Evolutionary conservation across 2,797 vertebrate genomes (phyloP).

Genomic region (Lateolabrax maculatus): DNA sequence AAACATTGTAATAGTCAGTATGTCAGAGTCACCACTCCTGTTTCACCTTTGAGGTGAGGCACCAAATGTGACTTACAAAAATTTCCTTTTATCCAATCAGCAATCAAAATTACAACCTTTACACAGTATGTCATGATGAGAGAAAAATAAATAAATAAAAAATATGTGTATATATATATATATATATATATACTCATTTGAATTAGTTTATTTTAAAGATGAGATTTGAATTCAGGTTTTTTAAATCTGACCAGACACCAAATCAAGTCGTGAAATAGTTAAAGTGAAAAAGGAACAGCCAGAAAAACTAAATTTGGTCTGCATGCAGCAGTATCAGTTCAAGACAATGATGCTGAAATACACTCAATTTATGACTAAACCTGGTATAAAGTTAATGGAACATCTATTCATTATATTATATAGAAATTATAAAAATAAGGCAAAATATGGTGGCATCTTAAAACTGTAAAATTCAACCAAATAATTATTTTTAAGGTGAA

Average conservation of each 20-base stretch:
- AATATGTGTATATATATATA: too few species aligned
- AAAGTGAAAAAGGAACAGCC: background rate
- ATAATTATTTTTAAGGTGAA: background rate
- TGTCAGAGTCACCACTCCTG: background rate
- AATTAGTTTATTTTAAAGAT: background rate
- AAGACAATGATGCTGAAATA: background rate
- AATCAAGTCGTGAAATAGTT: background rate
- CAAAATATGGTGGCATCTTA: background rate
- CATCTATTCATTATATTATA: background rate
- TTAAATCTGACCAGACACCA: background rate
- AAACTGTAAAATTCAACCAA: background rate
- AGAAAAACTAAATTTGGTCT: too few species aligned
- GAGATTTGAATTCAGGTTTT: background rate
- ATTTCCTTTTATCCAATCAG: background rate
- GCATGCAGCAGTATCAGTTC: background rate
- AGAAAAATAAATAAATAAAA: background rate
- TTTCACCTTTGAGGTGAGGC: background rate
- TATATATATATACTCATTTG: too few species aligned
- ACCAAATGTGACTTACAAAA: background rate
- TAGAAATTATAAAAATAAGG: background rate
- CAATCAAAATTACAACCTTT: background rate
- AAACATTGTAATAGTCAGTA: background rate
- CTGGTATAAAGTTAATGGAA: background rate
- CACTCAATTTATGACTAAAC: background rate
- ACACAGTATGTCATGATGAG: background rate